Conservation (phyloP, 2,888 invertebrate species). For the Pinctada fucata region DNA sequence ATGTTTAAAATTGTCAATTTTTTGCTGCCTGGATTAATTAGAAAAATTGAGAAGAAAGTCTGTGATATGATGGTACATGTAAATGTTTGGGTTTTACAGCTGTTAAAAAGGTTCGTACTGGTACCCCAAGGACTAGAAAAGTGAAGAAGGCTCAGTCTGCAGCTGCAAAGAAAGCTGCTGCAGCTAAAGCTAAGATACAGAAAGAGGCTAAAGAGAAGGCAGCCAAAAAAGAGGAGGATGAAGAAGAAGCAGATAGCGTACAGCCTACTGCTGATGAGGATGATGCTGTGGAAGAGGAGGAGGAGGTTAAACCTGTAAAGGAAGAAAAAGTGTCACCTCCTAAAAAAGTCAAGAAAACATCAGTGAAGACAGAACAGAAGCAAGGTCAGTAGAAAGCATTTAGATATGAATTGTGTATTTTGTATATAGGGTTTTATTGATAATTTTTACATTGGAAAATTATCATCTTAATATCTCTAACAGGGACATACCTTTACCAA, state of each 20-base stretch:
- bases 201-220: slow-evolving; percentile 16
- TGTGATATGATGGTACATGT: no score
- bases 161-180: slow-evolving; percentile 40
- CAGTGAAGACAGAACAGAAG: slow-evolving; percentile 1
- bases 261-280: neutral
- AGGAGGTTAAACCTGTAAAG: neutral
- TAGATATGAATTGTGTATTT: no score
- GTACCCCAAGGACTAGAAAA: slow-evolving; percentile 23
- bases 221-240: slow-evolving; percentile 18
- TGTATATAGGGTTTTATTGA: no score
- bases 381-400: slow-evolving; percentile 13
- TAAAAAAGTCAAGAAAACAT: slow-evolving; percentile 4
- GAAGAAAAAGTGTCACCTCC: slow-evolving; percentile 1
- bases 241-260: slow-evolving; percentile 27
- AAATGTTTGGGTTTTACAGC: neutral
- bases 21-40: no score
- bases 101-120: slow-evolving; percentile 13
- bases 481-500: no score
- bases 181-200: slow-evolving; percentile 19
- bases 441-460: no score
- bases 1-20: no score
- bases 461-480: no score
- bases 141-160: slow-evolving; percentile 39
- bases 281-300: neutral
- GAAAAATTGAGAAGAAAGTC: no score